These are phyloP conservation scores for Neosilurus mollespiculum DNA, from an alignment of 2,797 vertebrate genomes.

Conservation along the genomic window DNA sequence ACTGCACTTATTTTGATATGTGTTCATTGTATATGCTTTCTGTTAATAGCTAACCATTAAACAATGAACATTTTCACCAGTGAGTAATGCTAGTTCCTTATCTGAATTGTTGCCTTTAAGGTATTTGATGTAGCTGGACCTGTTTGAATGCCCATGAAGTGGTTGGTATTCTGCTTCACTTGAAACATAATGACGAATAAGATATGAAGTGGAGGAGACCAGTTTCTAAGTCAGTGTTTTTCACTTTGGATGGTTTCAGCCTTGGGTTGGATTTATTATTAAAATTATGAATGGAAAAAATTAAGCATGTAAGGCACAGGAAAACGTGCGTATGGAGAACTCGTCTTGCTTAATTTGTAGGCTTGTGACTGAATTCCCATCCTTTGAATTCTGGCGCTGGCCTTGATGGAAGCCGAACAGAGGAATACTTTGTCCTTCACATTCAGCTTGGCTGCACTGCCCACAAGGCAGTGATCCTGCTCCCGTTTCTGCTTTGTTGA, in stretches of 20 bases:
- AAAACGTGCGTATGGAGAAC: background rate
- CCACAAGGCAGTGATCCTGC: conserved; percentile 49
- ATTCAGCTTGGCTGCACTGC: conserved; percentile 35
- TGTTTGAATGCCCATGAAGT: background rate
- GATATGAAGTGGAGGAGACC: no score
- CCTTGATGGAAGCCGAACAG: conserved; percentile 42
- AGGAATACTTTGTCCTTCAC: conserved; percentile 49
- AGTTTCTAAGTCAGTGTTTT: background rate
- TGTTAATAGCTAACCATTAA: background rate
- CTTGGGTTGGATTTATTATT: background rate
- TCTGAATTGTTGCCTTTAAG: background rate
- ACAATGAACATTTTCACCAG: background rate
- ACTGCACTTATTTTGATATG: background rate
- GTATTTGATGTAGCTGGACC: background rate
- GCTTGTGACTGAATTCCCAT: conserved; percentile 6
- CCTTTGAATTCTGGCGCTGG: conserved; percentile 20
- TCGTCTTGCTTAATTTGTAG: background rate
- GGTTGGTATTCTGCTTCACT: background rate
- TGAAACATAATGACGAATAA: background rate
- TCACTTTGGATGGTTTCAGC: background rate
- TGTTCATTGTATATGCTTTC: background rate
- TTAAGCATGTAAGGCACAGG: background rate
- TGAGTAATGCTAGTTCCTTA: background rate
- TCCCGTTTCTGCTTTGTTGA: conserved; percentile 38
- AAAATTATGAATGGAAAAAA: background rate